Base-by-base conservation (phyloP, 2,113 vertebrate genomes). In the Hippocampus guttulatus region DNA sequence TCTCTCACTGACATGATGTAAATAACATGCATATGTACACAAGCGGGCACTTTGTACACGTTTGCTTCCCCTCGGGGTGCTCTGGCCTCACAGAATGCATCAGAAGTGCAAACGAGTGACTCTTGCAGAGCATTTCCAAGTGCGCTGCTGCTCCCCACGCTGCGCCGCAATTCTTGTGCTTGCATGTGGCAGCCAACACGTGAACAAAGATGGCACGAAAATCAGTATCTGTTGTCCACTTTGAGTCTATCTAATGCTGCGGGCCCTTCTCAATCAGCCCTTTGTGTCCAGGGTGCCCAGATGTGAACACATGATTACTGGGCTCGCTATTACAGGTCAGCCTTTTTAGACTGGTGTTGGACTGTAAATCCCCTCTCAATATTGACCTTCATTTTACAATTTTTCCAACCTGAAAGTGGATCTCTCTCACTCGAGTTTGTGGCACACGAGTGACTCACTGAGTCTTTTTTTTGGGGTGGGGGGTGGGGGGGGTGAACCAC, bases 251-350 rank as follows among this genome's bases (percentile, higher is more conserved):
- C 89, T 81, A 86, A 87, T 86, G 82, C 81, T 87, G 70, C 52
- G 78, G 75, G 77, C 75, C 57, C 58, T 38, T 61, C 85, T 92
- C 89, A 93, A 93, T 93, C 85, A 82, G 88, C 76, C 74, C 86
- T 91, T 92, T 93, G 87, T 92, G 86, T 82, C 88, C 90, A 89
- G 79, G 92, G 85, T 92, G 85, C 83, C 88, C 90, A 90, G 83
- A 88, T 89, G 85, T 83, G 77, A 78, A 69, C 71, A 75, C 68
- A 23, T 65, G 73, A 85, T 78, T 76, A 57, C 68, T 73, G 78
- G 60, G 80, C 87, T 78, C 84, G 67, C 88, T 91, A 90, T 90
- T 84, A 88, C 85, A 84, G 82, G 80, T 78, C 82, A 7, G 12
- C 54, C 3, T 45, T 78, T 71, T 83, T 27, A 7, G 75, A 83